Conservation (phyloP, 2,888 invertebrate species). For the Taphrorychus bicolor region DNA sequence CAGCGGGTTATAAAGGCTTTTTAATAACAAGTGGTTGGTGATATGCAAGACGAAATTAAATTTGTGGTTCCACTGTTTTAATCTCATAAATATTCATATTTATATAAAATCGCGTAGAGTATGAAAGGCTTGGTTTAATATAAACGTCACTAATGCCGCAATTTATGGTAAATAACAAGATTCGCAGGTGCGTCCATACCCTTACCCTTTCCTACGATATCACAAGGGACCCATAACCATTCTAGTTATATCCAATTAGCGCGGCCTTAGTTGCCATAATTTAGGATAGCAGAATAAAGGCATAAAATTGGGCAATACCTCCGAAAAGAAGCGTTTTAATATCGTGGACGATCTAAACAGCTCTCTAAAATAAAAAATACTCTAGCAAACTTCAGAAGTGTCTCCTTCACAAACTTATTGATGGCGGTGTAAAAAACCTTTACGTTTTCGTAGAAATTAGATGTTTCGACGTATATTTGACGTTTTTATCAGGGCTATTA, state of each 20-base stretch:
- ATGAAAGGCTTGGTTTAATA: neutral
- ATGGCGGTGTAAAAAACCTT: too few species aligned
- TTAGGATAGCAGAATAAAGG: neutral
- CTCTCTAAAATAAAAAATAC: too few species aligned
- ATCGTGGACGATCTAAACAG: too few species aligned
- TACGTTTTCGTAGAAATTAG: too few species aligned
- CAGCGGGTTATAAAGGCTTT: too few species aligned
- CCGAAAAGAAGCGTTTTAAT: too few species aligned
- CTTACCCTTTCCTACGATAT: neutral
- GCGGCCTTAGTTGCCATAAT: neutral
- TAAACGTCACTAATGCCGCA: neutral
- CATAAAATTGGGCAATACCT: neutral
- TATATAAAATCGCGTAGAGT: neutral
- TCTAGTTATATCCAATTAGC: slow-evolving; percentile 1
- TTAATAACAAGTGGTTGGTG: too few species aligned
- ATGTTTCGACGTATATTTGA: too few species aligned
- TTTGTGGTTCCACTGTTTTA: neutral
- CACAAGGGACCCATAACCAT: neutral
- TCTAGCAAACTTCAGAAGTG: too few species aligned
- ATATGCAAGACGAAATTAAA: too few species aligned
- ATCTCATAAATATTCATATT: neutral
- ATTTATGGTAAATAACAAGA: neutral
- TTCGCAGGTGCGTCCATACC: neutral
- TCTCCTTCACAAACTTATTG: too few species aligned
- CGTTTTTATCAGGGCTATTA: too few species aligned